These are phyloP conservation scores for Trichonephila clavipes DNA, from an alignment of 1,140 invertebrate species.

Conservation along the genomic window DNA sequence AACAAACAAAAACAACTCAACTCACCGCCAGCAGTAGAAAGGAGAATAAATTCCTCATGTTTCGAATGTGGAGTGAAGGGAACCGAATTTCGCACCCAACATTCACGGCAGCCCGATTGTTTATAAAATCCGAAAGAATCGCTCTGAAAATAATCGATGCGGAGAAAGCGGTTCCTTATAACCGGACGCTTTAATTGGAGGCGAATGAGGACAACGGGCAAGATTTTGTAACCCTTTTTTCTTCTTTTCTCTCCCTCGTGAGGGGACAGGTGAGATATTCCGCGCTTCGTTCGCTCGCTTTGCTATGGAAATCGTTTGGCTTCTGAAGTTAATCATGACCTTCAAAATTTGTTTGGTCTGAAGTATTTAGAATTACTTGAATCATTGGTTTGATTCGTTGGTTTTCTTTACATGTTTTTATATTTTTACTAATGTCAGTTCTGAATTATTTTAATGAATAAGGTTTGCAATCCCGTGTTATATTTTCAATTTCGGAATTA, in stretches of 20 bases:
- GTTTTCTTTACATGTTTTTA: no score
- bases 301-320: not conserved
- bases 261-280: not conserved
- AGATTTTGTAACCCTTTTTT: slow-evolving; percentile 45
- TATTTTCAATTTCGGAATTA: no score
- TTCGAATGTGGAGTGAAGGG: not conserved
- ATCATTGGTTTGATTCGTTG: no score
- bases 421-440: no score
- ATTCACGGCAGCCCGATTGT: slow-evolving; percentile 15
- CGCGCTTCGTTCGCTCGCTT: not conserved
- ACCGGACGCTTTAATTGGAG: slow-evolving; percentile 53
- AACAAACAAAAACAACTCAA: not conserved
- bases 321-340: not conserved
- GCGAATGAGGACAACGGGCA: slow-evolving; percentile 27
- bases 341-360: not conserved
- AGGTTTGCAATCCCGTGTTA: no score
- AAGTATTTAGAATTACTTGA: no score
- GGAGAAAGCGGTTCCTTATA: slow-evolving; percentile 32
- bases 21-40: slow-evolving; percentile 16
- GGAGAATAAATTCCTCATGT: slow-evolving; percentile 21
- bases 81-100: slow-evolving; percentile 27
- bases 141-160: slow-evolving; percentile 7
- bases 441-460: no score
- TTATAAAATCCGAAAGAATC: slow-evolving; percentile 29
- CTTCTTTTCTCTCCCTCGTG: not conserved